Base-by-base conservation (phyloP, 2,113 vertebrate genomes). In the Herpailurus yagouaroundi region DNA sequence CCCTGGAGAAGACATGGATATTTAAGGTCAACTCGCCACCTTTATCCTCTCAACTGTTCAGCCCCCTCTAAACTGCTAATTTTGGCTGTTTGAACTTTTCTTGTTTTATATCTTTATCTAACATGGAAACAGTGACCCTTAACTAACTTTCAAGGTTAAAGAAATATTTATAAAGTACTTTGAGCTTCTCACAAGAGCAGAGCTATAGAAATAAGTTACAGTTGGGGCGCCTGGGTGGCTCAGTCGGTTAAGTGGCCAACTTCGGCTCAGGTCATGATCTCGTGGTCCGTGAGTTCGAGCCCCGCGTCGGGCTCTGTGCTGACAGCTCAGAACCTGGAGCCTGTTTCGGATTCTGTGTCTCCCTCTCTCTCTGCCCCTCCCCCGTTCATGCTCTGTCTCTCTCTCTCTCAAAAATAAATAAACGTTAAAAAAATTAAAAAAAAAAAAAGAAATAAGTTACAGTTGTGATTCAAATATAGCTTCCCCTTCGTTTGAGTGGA, bases 91-190 rank as follows among this genome's bases (percentile, higher is more conserved):
- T 95, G 60, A 84, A 96, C 48, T 95, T 94, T 36, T 45, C 1
- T 66, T 92, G 64, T 85, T 41, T 89, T 63, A 71, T 86, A 50
- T 85, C 33, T 95, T 77, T 93, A 41, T 94, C 45, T 73, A 71
- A 66, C 25, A 71, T 93, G 48, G 80, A 89, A 94, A 91, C 66
- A 82, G 55, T 55, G 38, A 92, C 52, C 63, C 73, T 95, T 95
- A 82, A 82, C 23, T 77, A 92, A 55, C 73, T 87, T 95, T 96
- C 29, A 90, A 83, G 77, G 45, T 97, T 82, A 93, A 80, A 91
- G 85, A 96, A 33, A 23, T 94, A 82, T 93, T 94, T 95, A 95
- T 96, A 50, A 96, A 95, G 66, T 84, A 52, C 94, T 92, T 83
- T 66, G 87, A 83, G 87, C 84, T 88, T 92, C 79, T 91, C 38